Conservation (phyloP, 2,797 vertebrate species). For the Gymnoscopelus microlampas region DNA sequence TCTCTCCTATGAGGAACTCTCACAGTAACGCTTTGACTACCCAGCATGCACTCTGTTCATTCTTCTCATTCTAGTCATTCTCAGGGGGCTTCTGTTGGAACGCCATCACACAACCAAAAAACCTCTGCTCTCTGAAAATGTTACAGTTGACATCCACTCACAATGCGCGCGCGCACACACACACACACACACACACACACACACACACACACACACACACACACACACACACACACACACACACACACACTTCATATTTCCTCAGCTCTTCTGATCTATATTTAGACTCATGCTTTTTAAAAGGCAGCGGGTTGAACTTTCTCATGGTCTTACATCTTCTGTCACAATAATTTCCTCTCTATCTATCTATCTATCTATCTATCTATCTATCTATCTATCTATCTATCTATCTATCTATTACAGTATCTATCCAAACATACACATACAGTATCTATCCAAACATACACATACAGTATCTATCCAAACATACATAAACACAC, state of each 20-base stretch:
- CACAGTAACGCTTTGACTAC: conserved; percentile 65
- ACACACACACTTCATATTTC: too few species aligned
- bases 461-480: too few species aligned
- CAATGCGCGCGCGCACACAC: too few species aligned
- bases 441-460: too few species aligned
- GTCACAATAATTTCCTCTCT: background rate
- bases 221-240: too few species aligned
- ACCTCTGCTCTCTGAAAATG: conserved; percentile 12
- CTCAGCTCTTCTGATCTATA: conserved; percentile 38
- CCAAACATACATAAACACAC: too few species aligned
- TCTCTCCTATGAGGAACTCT: conserved; percentile 38
- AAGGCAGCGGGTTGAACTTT: conserved; percentile 70
- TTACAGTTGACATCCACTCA: too few species aligned
- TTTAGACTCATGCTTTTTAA: conserved; percentile 59
- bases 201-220: too few species aligned
- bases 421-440: too few species aligned
- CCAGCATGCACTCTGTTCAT: conserved; percentile 66
- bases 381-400: too few species aligned
- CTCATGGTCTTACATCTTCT: conserved; percentile 73
- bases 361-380: conserved; percentile 8
- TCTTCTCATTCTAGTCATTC: conserved; percentile 70
- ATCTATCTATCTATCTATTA: too few species aligned
- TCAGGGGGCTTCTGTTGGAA: conserved; percentile 47
- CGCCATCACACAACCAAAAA: conserved; percentile 31
- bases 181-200: too few species aligned